Evolutionary conservation across 2,888 invertebrate genomes (phyloP).

Genomic region (Auanema freiburgensis): DNA sequence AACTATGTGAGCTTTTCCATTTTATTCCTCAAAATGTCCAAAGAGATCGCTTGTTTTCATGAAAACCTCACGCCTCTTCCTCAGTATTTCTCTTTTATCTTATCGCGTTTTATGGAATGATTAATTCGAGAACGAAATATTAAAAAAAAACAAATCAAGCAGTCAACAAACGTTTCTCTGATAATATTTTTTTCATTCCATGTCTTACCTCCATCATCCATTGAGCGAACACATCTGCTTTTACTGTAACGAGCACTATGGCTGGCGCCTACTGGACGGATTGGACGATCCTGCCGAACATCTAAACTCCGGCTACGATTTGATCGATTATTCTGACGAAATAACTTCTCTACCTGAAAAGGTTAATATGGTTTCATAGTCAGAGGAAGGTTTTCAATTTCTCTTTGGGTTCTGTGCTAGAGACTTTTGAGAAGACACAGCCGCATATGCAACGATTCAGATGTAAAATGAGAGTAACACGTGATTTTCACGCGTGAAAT

Average conservation of each 20-base stretch:
- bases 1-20: too few species aligned
- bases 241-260: conserved; percentile 41
- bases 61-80: too few species aligned
- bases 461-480: too few species aligned
- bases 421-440: background rate
- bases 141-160: background rate
- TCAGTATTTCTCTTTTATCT: background rate
- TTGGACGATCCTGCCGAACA: conserved; percentile 37
- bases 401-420: background rate
- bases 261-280: conserved; percentile 34
- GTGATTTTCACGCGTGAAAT: too few species aligned
- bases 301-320: conserved; percentile 47
- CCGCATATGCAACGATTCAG: too few species aligned
- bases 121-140: conserved; percentile 3
- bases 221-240: conserved; percentile 21
- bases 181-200: conserved; percentile 4
- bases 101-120: conserved; percentile 3
- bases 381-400: too few species aligned
- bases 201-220: conserved; percentile 37
- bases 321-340: conserved; percentile 48
- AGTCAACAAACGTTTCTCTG: background rate
- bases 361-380: background rate
- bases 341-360: conserved; percentile 48
- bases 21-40: too few species aligned
- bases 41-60: too few species aligned